Evolutionary conservation across 2,797 vertebrate genomes (phyloP), one percentile per base, ranked within the genome.

Genomic region (Spatula versicolor): DNA sequence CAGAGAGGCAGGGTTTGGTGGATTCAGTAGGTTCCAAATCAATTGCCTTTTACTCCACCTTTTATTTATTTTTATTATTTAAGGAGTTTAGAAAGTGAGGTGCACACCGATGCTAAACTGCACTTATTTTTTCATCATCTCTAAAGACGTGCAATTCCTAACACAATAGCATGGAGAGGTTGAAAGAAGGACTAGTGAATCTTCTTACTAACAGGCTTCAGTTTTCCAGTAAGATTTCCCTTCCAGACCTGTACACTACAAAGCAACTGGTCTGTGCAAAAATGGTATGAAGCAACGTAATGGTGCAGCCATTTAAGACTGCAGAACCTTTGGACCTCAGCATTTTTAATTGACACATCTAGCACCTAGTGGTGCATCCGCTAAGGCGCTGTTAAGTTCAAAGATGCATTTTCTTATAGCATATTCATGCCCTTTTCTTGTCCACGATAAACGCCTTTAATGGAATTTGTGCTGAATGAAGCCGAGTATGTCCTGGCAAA

Each of bases 1-100:
- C 48, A 62, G 72, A 92, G 80, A 95, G 69, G 82, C 80, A 90
- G 88, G 84, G 63, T 86, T 88, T 69, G 81, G 63, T 62, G 74
- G 69, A n/a, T 86, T 88, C 83, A 86, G 60, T 52, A 79, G 77
- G 31, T 60, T 83, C 23, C 43, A 5, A 92, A 95, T 84, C 86
- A 67, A 10, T 58, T 79, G 64, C 68, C 33, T 86, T 64, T 80
- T 68, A 71, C 77, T 75, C 46, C 56, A 62, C 52, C 62, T 90
- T 90, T 71, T 64, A 69, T 73, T 86, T 81, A 59, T 83, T 78
- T 71, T 71, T 72, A 66, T n/a, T 72, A 66, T n/a, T 66, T 37
- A 58, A 83, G 35, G 21, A 62, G 33, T 68, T 92, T 46, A 35
- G 69, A 85, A 91, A 76, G 72, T 45, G 72, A 74, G 58, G 69